These are phyloP conservation scores for Tetramorium alpestre DNA, from an alignment of 1,140 invertebrate species.

Conservation along the genomic window DNA sequence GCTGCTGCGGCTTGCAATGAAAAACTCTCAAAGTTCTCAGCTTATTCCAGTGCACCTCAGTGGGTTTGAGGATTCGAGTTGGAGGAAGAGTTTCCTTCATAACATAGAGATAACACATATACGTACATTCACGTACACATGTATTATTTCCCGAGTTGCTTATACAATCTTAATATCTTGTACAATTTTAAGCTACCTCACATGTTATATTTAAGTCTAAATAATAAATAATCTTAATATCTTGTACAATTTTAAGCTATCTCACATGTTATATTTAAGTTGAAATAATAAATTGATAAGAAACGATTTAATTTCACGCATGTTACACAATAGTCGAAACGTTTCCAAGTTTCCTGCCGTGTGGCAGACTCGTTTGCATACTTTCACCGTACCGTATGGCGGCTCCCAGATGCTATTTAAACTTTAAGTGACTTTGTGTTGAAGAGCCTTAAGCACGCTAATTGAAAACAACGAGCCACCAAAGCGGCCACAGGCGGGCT, in stretches of 20 bases:
- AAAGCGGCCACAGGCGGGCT: constrained; percentile 34
- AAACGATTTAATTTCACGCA: background rate
- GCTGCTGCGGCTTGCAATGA: background rate
- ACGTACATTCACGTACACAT: background rate
- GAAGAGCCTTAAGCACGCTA: constrained; percentile 47
- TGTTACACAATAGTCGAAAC: background rate
- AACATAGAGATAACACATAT: background rate
- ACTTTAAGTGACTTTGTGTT: constrained; percentile 51
- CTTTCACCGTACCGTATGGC: background rate
- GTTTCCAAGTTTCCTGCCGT: background rate
- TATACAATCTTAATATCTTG: no score
- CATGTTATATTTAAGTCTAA: background rate
- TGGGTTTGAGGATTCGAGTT: background rate
- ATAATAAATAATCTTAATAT: background rate
- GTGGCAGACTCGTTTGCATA: constrained; percentile 38
- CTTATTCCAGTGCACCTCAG: background rate
- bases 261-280: background rate
- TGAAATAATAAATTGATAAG: constrained; percentile 13
- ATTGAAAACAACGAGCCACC: constrained; percentile 55
- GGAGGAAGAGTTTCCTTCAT: background rate
- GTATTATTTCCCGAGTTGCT: background rate
- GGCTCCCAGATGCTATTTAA: constrained; percentile 43
- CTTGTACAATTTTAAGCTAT: background rate
- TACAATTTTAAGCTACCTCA: background rate
- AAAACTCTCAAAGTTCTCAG: constrained; percentile 3